Evolutionary conservation across 2,888 invertebrate species (phyloP).

Genomic region (Stenodema calcarata): DNA sequence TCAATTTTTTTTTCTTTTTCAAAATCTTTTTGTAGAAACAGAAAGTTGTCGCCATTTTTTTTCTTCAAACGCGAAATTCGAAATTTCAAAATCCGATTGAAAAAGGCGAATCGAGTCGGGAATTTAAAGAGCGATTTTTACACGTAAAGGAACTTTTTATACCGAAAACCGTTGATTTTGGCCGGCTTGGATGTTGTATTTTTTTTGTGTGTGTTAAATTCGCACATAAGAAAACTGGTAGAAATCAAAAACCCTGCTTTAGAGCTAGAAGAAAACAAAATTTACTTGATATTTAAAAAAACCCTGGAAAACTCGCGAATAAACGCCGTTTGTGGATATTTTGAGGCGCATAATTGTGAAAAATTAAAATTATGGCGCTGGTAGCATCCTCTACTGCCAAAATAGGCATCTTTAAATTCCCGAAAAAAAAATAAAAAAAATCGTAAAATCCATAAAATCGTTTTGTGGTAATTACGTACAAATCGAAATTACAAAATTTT

Average conservation of each 20-base stretch:
- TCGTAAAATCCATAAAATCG: neutral
- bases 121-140: slow-evolving; percentile 45
- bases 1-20: too few species aligned
- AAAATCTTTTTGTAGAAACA: neutral
- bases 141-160: slow-evolving; percentile 36
- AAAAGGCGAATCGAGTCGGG: neutral
- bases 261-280: neutral
- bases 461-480: neutral
- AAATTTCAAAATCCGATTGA: neutral
- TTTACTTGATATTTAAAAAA: neutral
- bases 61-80: neutral
- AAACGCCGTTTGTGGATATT: neutral
- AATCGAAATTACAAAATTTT: neutral
- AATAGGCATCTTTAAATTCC: slow-evolving; percentile 43
- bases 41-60: neutral
- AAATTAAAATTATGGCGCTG: neutral
- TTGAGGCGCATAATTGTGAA: neutral
- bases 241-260: neutral
- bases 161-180: slow-evolving; percentile 26
- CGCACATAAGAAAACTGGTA: too few species aligned
- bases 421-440: neutral
- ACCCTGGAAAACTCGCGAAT: neutral
- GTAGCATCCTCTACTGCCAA: slow-evolving; percentile 35
- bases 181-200: neutral
- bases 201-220: neutral